Conservation (phyloP, 1,140 invertebrate genomes). For the Pygmarrhopalites habei region DNA sequence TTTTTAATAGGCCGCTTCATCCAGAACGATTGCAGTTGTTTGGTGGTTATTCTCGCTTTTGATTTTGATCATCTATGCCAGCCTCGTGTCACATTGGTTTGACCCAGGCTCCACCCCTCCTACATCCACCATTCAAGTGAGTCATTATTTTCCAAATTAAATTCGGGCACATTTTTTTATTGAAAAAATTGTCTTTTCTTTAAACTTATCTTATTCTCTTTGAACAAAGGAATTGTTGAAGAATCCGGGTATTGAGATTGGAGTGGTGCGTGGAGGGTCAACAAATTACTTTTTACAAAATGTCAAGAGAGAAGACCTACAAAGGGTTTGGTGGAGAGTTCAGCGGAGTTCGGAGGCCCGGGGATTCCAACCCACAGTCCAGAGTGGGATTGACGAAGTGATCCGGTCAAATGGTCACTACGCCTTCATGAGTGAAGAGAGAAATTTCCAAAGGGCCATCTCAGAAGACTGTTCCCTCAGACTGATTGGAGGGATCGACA, state of each 20-base stretch:
- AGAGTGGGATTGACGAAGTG: constrained; percentile 26
- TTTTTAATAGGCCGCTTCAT: constrained; percentile 21
- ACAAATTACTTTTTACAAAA: constrained; percentile 31
- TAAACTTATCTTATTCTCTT: too few relatives aligned
- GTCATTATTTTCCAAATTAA: too few relatives aligned
- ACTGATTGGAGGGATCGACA: constrained; percentile 25
- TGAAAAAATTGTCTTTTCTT: too few relatives aligned
- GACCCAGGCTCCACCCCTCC: constrained; percentile 12
- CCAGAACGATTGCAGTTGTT: constrained; percentile 36
- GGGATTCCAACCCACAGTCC: constrained; percentile 7
- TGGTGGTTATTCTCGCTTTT: constrained; percentile 39
- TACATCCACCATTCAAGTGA: constrained; percentile 17
- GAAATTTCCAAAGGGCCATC: constrained; percentile 29
- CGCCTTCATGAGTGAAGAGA: constrained; percentile 35
- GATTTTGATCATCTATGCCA: constrained; percentile 35
- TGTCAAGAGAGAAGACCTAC: constrained; percentile 31
- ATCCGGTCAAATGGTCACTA: constrained; percentile 22
- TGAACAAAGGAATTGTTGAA: too few relatives aligned
- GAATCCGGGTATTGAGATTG: constrained; percentile 32
- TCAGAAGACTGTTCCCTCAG: constrained; percentile 29
- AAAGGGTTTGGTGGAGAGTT: constrained; percentile 37
- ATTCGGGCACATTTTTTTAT: too few relatives aligned
- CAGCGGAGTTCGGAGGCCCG: constrained; percentile 8
- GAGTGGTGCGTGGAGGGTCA: constrained; percentile 31
- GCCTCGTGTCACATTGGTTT: constrained; percentile 36